A percentile compares a stretch with the other conserved stretches of the same genome.
These are phyloP conservation scores for Nezara viridula DNA, from an alignment of 2,888 invertebrate genomes.

Conservation along the genomic window DNA sequence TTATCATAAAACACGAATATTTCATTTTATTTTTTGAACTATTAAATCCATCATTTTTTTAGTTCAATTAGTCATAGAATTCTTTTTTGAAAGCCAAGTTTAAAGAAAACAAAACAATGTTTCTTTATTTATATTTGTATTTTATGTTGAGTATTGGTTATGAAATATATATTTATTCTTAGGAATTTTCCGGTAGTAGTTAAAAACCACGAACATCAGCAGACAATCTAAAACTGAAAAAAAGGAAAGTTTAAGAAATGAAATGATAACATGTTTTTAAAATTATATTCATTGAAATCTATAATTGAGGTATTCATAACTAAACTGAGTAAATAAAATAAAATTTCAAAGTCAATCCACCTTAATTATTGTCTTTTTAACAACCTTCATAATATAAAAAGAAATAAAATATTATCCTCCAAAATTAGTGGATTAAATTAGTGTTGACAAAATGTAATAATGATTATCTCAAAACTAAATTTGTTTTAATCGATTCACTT, in stretches of 20 bases:
- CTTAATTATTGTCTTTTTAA: too few relatives aligned
- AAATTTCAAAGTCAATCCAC: too few relatives aligned
- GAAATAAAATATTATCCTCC: too few relatives aligned
- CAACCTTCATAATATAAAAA: too few relatives aligned
- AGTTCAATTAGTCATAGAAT: not conserved
- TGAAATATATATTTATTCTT: not conserved
- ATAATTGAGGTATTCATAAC: not conserved
- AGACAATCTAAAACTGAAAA: constrained; percentile 24
- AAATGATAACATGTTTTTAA: not conserved
- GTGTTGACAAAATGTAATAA: too few relatives aligned
- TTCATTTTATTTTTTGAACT: too few relatives aligned
- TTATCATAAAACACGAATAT: too few relatives aligned
- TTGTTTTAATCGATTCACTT: too few relatives aligned
- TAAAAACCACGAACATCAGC: not conserved
- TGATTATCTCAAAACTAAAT: too few relatives aligned
- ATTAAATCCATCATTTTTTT: too few relatives aligned
- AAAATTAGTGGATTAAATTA: too few relatives aligned
- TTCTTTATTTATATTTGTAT: not conserved
- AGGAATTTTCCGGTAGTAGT: constrained; percentile 26
- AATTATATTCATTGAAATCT: not conserved
- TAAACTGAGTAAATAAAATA: too few relatives aligned
- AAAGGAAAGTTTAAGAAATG: not conserved
- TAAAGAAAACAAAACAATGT: not conserved
- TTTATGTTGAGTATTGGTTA: not conserved
- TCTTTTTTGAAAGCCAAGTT: not conserved